Evolutionary conservation across 2,888 invertebrate genomes (phyloP).

Genomic region (Synanthedon tipuliformis): DNA sequence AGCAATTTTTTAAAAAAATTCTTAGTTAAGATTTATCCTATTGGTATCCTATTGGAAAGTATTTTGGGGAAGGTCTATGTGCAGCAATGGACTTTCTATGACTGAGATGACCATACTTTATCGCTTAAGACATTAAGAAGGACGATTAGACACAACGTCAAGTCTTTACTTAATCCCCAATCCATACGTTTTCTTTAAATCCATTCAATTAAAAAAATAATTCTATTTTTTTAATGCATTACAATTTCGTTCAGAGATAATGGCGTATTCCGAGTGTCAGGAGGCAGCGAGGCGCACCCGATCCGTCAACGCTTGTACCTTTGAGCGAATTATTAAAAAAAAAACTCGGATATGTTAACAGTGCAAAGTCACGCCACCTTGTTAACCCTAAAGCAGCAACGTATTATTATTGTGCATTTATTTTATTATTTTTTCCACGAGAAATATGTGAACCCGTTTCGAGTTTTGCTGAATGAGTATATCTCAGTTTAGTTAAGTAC

Average conservation of each 20-base stretch:
- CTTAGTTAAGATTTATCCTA: too few relatives aligned
- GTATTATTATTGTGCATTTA: conserved; percentile 62
- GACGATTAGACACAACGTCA: too few relatives aligned
- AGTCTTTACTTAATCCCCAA: too few relatives aligned
- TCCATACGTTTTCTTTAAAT: too few relatives aligned
- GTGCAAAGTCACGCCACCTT: conserved; percentile 60
- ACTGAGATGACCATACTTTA: too few relatives aligned
- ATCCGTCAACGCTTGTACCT: conserved; percentile 41
- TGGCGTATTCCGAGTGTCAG: neutral
- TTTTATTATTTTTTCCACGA: conserved; percentile 39
- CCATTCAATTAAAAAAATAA: too few relatives aligned
- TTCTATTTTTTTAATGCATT: neutral
- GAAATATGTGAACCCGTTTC: conserved; percentile 27
- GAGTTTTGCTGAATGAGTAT: conserved; percentile 23
- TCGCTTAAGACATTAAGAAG: too few relatives aligned
- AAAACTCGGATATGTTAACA: conserved; percentile 49
- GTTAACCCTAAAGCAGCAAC: conserved; percentile 42
- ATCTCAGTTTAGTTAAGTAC: conserved; percentile 45
- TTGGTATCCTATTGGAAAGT: too few relatives aligned
- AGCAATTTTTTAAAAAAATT: too few relatives aligned
- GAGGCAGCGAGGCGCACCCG: conserved; percentile 23
- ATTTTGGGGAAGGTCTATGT: too few relatives aligned
- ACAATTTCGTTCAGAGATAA: neutral
- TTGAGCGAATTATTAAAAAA: conserved; percentile 10
- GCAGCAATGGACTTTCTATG: too few relatives aligned